Base-by-base conservation (phyloP, 2,888 invertebrate species). In the Eupelmus urozonus region DNA sequence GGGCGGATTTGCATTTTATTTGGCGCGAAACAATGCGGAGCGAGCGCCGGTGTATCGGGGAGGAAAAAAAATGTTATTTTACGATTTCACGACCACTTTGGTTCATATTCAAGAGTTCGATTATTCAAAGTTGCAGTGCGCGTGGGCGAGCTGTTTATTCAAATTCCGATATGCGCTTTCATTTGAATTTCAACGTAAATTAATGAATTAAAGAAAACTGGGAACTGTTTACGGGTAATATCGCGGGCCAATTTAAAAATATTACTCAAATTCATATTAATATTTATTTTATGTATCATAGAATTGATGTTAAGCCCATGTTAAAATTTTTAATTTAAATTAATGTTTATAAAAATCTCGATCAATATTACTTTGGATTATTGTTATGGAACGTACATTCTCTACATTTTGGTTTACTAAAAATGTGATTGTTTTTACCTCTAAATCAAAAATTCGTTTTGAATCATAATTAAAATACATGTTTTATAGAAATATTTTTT, bases 81-180 rank as follows among this genome's bases (percentile, higher is more conserved):
- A 13, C 27, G n/a, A 67, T 55, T 55, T 57, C 13, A 55, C 7
- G 16, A 51, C 1, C 34, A 60, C 60, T 60, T 57, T 60, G 18
- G 3, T 57, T 23, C 27, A n/a, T 27, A 27, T 25, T 25, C 16
- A 9, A 23, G 5, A 23, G 9, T 66, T 53, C 18, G 51, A 66
- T 66, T 51, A 51, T 51, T 65, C n/a, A 18, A 9, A 13, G 45
- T 45, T 45, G 4, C 16, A 45, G 29, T 29, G 1, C 29, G n/a
- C n/a, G 29, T 59, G n/a, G 29, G n/a, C 27, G 29, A n/a, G n/a
- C n/a, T n/a, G n/a, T 2, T 59, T 16, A 20, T 53, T 53, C 7
- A 11, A 20, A 53, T 20, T 53, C 20, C 20, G 20, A 53, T 53
- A 27, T n/a, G n/a, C 57, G 57, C n/a, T 59, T 59, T 59, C n/a